Conservation (phyloP, 1,140 invertebrate species). For the Acromyrmex charruanus region DNA sequence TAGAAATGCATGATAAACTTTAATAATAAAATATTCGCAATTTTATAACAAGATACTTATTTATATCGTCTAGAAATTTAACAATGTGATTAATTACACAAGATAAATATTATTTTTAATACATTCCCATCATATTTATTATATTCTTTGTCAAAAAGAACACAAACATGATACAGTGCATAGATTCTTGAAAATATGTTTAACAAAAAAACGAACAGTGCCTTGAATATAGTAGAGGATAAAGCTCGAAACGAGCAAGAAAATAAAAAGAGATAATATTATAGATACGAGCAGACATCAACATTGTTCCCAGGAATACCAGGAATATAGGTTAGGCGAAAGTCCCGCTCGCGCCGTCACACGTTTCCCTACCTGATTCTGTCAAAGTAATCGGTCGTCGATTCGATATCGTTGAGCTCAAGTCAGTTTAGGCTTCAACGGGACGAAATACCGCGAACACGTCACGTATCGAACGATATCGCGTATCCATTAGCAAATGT, state of each 20-base stretch:
- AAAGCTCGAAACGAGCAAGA: not conserved
- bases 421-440: not conserved
- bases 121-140: not conserved
- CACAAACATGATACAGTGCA: not conserved
- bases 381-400: not conserved
- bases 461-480: not conserved
- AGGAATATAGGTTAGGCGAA: constrained; percentile 36
- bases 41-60: not conserved
- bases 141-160: constrained; percentile 4
- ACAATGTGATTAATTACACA: not conserved
- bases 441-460: not conserved
- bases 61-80: not conserved
- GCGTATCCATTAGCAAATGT: not conserved
- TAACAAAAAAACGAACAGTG: not conserved
- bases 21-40: not conserved
- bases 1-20: constrained; percentile 23
- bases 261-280: not conserved
- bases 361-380: constrained; percentile 34
- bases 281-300: not conserved
- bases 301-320: not conserved
- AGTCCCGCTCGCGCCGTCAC: not conserved
- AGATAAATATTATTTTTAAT: not conserved
- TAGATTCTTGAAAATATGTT: not conserved
- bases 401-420: not conserved
- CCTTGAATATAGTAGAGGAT: not conserved